These are phyloP conservation scores for Macaca nemestrina DNA, from an alignment of 2,113 vertebrate species.

Conservation along the genomic window DNA sequence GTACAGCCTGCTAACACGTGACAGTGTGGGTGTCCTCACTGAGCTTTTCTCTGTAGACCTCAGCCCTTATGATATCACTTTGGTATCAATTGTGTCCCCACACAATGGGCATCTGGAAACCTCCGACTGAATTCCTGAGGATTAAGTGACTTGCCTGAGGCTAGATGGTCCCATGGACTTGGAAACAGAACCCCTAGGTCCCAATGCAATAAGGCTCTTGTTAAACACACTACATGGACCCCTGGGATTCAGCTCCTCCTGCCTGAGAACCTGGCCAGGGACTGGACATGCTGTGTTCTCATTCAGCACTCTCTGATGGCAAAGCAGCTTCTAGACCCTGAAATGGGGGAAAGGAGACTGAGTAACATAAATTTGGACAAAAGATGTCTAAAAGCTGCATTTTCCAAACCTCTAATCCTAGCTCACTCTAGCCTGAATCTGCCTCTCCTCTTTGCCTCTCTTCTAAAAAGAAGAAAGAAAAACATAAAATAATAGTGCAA, in stretches of 20 bases:
- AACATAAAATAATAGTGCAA: background rate
- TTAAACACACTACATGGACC: background rate
- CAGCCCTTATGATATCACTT: background rate
- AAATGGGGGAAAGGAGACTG: fast-evolving
- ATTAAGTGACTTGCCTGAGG: background rate
- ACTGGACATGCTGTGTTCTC: fast-evolving
- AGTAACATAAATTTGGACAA: background rate
- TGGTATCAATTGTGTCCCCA: background rate
- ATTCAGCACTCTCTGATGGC: background rate
- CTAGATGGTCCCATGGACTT: background rate
- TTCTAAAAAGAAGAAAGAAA: background rate
- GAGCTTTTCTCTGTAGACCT: background rate
- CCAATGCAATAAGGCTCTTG: background rate
- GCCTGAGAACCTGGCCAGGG: background rate
- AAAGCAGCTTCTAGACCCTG: background rate
- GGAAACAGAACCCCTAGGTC: background rate
- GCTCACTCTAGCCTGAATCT: background rate
- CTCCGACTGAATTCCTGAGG: background rate
- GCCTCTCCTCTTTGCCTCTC: background rate
- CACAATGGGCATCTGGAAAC: background rate
- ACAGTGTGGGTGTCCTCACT: background rate
- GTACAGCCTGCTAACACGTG: background rate
- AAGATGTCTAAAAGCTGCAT: background rate
- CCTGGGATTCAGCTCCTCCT: background rate
- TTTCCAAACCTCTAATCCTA: background rate